phyloP scores from a whole-genome alignment of 2,888 invertebrate genomes.

The Andrena minutula region DNA sequence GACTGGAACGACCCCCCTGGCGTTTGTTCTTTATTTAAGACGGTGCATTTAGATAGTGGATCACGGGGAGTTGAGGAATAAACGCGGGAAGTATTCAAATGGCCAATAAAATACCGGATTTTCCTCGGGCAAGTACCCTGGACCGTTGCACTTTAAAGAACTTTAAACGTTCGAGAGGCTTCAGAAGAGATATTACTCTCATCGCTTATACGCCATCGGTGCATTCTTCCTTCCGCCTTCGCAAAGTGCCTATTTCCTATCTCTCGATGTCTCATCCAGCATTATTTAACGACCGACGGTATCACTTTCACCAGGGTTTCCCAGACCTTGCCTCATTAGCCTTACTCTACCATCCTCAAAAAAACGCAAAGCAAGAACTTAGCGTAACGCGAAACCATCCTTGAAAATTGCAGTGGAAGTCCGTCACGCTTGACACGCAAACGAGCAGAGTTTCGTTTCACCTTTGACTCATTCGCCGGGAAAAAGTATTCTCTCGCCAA shows the following conservation, averaged over 20 bases:
- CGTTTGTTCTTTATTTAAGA: constrained; percentile 24
- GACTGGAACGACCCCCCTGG: background rate
- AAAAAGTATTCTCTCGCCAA: too few species aligned
- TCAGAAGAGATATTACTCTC: constrained; percentile 14
- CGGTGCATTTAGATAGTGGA: background rate
- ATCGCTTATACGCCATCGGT: constrained; percentile 5
- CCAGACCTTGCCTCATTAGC: too few species aligned
- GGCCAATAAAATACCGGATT: constrained; percentile 17
- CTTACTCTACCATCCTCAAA: too few species aligned
- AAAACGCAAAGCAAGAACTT: too few species aligned
- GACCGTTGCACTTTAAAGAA: constrained; percentile 16
- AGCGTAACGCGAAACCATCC: too few species aligned
- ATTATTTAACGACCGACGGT: too few species aligned
- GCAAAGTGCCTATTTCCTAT: background rate
- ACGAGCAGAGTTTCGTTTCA: too few species aligned
- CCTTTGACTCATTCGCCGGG: too few species aligned
- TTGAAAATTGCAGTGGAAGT: too few species aligned
- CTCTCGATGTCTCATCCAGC: background rate
- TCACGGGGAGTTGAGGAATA: background rate
- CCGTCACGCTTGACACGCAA: too few species aligned
- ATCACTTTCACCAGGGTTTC: too few species aligned
- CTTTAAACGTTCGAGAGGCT: constrained; percentile 12
- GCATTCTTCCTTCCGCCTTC: background rate
- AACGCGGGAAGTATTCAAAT: constrained; percentile 24
- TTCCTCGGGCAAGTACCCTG: background rate